Evolutionary conservation across 1,140 invertebrate genomes (phyloP).

Genomic region (Drosophila dunni): DNA sequence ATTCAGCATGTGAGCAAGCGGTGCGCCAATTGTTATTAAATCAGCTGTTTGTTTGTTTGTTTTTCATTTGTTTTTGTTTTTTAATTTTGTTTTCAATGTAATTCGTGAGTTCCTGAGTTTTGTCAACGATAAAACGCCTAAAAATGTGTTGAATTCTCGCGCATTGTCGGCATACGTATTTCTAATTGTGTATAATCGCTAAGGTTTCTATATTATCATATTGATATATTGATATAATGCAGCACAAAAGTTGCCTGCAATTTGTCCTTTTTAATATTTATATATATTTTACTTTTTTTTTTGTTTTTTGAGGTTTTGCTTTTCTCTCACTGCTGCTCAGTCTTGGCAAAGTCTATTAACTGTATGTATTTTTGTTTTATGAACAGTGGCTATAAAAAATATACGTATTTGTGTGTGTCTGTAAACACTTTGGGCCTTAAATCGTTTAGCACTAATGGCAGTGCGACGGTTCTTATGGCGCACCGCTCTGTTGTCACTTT

Average conservation of each 20-base stretch:
- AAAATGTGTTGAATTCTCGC: slow-evolving; percentile 31
- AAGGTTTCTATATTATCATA: slow-evolving; percentile 19
- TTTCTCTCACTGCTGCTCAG: slow-evolving; percentile 72
- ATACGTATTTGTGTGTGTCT: slow-evolving; percentile 46
- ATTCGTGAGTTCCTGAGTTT: slow-evolving; percentile 72
- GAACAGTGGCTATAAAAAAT: slow-evolving; percentile 75
- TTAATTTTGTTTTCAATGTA: slow-evolving; percentile 50
- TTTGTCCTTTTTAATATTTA: slow-evolving; percentile 31
- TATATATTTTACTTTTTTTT: slow-evolving; percentile 10
- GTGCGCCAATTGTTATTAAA: slow-evolving; percentile 53
- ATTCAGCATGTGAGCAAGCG: slow-evolving; percentile 55
- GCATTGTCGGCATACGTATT: slow-evolving; percentile 41
- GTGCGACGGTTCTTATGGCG: slow-evolving; percentile 61
- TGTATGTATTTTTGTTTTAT: slow-evolving; percentile 55
- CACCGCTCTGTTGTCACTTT: slow-evolving; percentile 50
- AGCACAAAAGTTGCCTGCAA: slow-evolving; percentile 44
- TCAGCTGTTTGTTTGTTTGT: slow-evolving; percentile 6
- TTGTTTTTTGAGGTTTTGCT: slow-evolving; percentile 34
- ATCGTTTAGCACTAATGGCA: slow-evolving; percentile 58
- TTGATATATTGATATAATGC: slow-evolving; percentile 43
- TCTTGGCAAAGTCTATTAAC: slow-evolving; percentile 77
- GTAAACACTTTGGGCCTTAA: slow-evolving; percentile 61
- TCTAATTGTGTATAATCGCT: slow-evolving; percentile 18
- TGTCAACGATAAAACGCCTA: slow-evolving; percentile 54
- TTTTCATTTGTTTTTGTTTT: slow-evolving; percentile 32